Evolutionary conservation across 2,797 vertebrate species (phyloP), one percentile per base, ranked within the genome.

Genomic region (Halcyon chelicuti): DNA sequence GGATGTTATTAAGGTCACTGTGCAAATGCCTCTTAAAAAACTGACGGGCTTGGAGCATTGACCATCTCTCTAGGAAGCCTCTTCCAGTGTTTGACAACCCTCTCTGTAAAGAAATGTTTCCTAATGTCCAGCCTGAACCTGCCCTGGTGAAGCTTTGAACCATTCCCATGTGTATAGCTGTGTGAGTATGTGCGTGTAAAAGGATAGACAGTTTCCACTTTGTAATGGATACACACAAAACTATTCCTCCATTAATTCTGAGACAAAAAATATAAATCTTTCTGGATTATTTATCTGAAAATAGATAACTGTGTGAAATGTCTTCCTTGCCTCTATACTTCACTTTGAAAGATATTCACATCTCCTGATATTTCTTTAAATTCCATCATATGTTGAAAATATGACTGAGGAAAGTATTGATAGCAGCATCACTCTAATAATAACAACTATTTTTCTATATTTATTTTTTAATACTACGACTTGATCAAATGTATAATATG

Each of bases 151-250:
- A 57, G 54, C 20, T 22, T 33, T 33, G 51, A 33, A 37, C 14
- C 22, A 26, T 33, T 47, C 4, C 4, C 37, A 40, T 2, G 1
- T 1, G 2, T 18, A 17, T 44, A 28, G 14, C 10, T 21, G 20
- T 9, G 23, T 26, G 49, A 3, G 1, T 46, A 7, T 31, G 14
- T 28, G 12, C n/a, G 17, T 15, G 23, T 42, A 13, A 55, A 70
- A 75, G 10, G 12, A 60, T n/a, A 35, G 33, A 52, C 9, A 37
- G 10, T 29, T 51, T 77, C 17, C 29, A 51, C 51, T 81, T 26
- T 42, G 23, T 33, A 71, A 49, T 13, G 80, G 26, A 4, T 26
- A 83, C 55, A 42, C 14, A 65, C 6, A 75, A 71, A 60, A 57
- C 12, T 29, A 57, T 58, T 87, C 12, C 9, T n/a, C 18, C 16